A percentile compares a stretch with the other conserved stretches of the same genome.
Conservation (phyloP, 2,888 invertebrate genomes). For the Drosophila rubida region DNA sequence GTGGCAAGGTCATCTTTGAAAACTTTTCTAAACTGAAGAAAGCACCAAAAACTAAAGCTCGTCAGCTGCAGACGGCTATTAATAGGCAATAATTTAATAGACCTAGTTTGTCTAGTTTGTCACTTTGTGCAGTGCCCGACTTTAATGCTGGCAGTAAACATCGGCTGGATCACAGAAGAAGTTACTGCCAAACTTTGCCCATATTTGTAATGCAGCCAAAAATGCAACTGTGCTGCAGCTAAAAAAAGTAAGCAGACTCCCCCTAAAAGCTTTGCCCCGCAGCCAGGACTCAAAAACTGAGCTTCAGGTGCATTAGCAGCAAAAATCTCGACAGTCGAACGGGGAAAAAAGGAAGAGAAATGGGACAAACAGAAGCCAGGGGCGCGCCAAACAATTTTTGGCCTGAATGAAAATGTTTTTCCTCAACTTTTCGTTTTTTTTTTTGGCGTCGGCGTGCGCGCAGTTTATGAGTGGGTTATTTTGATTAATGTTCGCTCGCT, state of each 20-base stretch:
- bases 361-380: not conserved
- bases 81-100: no score
- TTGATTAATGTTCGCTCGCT: constrained; percentile 66
- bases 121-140: not conserved
- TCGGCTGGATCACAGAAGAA: constrained; percentile 1
- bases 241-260: not conserved
- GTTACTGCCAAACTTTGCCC: constrained; percentile 9
- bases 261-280: constrained; percentile 45
- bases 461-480: constrained; percentile 71
- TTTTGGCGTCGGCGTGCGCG: constrained; percentile 25
- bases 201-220: constrained; percentile 7
- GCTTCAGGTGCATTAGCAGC: constrained; percentile 48
- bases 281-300: constrained; percentile 59
- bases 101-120: constrained; percentile 28
- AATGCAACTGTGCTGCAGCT: not conserved
- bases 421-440: constrained; percentile 21
- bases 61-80: not conserved
- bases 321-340: constrained; percentile 29
- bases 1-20: constrained; percentile 9
- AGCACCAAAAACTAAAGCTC: constrained; percentile 10
- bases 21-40: constrained; percentile 7
- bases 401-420: constrained; percentile 58
- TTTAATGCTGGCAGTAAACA: not conserved
- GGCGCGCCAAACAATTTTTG: constrained; percentile 38
- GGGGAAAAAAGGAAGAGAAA: constrained; percentile 10